Percentiles rank a stretch among this genome's conserved stretches.
These are phyloP conservation scores for Hirudinaria manillensis DNA, from an alignment of 2,888 invertebrate species.

Conservation along the genomic window DNA sequence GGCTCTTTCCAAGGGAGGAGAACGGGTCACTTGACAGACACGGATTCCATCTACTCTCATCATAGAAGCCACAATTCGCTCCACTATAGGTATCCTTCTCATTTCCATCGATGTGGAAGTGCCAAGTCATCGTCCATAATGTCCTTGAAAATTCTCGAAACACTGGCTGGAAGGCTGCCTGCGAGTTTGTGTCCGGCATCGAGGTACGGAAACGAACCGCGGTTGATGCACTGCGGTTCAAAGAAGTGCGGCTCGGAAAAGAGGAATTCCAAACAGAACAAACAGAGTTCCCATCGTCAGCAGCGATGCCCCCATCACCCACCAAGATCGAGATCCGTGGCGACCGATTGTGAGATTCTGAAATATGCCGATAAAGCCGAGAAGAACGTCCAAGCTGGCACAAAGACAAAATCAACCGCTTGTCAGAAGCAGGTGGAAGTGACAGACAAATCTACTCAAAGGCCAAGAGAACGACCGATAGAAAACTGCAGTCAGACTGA, in stretches of 20 bases:
- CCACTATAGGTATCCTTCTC: conserved; percentile 12
- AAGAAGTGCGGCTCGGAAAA: not conserved
- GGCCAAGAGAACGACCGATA: not conserved
- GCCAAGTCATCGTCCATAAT: conserved; percentile 9
- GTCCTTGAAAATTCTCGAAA: conserved; percentile 19
- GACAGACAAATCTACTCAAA: conserved; percentile 10
- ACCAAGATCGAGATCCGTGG: not conserved
- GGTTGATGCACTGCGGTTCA: conserved; percentile 2
- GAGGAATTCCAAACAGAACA: not conserved
- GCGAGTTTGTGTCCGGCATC: not conserved
- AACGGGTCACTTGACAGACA: not conserved
- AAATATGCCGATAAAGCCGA: not conserved
- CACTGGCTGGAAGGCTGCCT: conserved; percentile 13
- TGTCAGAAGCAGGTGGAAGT: conserved; percentile 16
- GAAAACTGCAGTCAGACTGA: conserved; percentile 10
- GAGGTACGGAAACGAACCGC: conserved; percentile 19
- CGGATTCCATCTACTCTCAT: conserved; percentile 13
- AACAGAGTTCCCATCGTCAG: not conserved
- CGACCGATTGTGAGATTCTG: conserved; percentile 3
- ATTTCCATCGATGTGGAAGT: conserved; percentile 19
- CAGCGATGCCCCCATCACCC: not conserved
- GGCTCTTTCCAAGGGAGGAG: too few relatives aligned
- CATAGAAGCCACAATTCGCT: conserved; percentile 6
- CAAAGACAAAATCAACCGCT: not conserved
- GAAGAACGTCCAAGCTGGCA: conserved; percentile 3